These are phyloP conservation scores for Rotaria socialis DNA, from an alignment of 2,888 invertebrate species.

Conservation along the genomic window DNA sequence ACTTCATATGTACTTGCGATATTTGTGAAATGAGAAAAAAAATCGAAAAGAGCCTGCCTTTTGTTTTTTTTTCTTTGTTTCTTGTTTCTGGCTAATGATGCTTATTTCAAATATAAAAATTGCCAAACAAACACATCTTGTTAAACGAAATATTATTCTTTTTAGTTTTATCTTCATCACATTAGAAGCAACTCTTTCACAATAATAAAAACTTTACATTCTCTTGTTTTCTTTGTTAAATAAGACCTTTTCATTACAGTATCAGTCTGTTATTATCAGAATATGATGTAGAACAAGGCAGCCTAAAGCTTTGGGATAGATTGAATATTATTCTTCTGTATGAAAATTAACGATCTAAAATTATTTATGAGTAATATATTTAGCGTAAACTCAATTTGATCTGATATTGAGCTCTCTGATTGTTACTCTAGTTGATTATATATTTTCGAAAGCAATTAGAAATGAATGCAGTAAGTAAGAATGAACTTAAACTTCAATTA, in stretches of 20 bases:
- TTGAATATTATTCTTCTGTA: too few species aligned
- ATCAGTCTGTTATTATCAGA: background rate
- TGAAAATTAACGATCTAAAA: background rate
- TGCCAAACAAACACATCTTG: background rate
- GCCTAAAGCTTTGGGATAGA: too few species aligned
- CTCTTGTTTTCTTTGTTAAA: background rate
- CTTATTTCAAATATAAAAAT: constrained; percentile 24
- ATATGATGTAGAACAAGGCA: too few species aligned
- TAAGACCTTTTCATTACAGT: too few species aligned
- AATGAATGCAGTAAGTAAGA: background rate
- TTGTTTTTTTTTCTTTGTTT: background rate
- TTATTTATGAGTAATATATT: background rate
- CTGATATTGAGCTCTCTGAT: background rate
- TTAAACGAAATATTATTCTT: too few species aligned
- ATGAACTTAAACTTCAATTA: background rate
- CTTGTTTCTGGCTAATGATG: constrained; percentile 26
- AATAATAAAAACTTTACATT: background rate
- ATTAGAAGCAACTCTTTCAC: background rate
- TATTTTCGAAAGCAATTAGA: background rate
- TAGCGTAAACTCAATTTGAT: background rate
- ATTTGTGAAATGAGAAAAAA: constrained; percentile 27
- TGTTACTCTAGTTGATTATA: background rate
- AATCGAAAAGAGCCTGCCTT: background rate
- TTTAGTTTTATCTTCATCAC: background rate
- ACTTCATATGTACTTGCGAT: constrained; percentile 6